phyloP scores from a whole-genome alignment of 2,797 vertebrate species.

The Masticophis lateralis region DNA sequence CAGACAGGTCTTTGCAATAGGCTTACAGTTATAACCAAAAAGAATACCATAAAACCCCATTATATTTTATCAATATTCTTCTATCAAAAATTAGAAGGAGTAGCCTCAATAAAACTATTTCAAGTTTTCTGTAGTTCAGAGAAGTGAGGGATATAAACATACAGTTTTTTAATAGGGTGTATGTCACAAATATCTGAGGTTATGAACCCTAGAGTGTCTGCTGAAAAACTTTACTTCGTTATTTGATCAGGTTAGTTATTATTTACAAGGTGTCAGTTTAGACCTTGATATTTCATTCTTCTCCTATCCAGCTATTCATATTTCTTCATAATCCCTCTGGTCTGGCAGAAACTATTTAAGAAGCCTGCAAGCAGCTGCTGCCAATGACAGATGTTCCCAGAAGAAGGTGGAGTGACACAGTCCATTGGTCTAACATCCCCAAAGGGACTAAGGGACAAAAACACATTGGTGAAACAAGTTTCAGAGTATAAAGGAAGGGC shows the following conservation, averaged over 20 bases:
- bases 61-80: background rate
- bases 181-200: background rate
- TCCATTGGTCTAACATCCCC: background rate
- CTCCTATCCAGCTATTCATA: background rate
- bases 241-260: conserved; percentile 37
- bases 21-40: background rate
- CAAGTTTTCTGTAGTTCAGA: background rate
- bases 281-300: background rate
- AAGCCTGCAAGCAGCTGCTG: background rate
- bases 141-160: background rate
- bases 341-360: conserved; percentile 14
- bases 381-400: background rate
- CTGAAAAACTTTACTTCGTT: conserved; percentile 6
- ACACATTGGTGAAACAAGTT: background rate
- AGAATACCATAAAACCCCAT: background rate
- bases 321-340: conserved; percentile 17
- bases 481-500: background rate
- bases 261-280: conserved; percentile 25
- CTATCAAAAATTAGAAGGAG: background rate
- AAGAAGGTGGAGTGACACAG: background rate
- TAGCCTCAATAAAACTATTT: background rate
- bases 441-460: background rate
- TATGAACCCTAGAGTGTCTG: background rate
- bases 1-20: background rate
- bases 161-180: background rate